These are phyloP conservation scores for Pteropus alecto DNA, from an alignment of 2,113 vertebrate species.

Conservation along the genomic window DNA sequence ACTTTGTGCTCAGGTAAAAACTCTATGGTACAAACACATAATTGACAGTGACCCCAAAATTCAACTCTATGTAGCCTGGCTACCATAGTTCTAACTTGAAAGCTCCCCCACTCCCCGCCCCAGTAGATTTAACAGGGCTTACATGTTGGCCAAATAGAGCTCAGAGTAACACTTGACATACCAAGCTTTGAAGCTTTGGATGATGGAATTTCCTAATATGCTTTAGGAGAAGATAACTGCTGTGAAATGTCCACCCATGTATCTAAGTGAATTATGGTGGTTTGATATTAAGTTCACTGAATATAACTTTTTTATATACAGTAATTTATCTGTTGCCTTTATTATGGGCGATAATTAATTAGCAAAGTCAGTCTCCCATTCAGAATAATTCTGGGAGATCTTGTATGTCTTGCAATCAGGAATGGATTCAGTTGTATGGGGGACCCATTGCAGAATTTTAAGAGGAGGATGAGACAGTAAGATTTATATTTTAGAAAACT, in stretches of 20 bases:
- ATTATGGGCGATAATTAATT: background rate
- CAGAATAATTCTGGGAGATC: background rate
- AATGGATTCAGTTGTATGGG: background rate
- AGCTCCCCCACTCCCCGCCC: background rate
- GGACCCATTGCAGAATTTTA: background rate
- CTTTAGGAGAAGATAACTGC: background rate
- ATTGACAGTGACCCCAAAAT: background rate
- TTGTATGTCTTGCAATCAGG: background rate
- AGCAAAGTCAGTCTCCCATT: background rate
- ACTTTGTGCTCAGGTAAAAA: background rate
- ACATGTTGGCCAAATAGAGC: background rate
- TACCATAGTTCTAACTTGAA: background rate
- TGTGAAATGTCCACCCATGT: background rate
- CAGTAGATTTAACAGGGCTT: background rate
- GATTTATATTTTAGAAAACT: background rate
- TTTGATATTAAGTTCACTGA: background rate
- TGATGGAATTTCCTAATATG: background rate
- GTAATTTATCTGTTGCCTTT: background rate
- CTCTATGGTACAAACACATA: background rate
- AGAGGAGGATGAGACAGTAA: background rate
- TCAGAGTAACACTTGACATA: background rate
- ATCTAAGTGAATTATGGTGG: background rate
- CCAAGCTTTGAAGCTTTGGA: background rate
- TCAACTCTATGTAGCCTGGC: background rate
- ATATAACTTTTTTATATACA: background rate